Conservation (phyloP, 2,888 invertebrate species). For the Apamea epomidion region DNA sequence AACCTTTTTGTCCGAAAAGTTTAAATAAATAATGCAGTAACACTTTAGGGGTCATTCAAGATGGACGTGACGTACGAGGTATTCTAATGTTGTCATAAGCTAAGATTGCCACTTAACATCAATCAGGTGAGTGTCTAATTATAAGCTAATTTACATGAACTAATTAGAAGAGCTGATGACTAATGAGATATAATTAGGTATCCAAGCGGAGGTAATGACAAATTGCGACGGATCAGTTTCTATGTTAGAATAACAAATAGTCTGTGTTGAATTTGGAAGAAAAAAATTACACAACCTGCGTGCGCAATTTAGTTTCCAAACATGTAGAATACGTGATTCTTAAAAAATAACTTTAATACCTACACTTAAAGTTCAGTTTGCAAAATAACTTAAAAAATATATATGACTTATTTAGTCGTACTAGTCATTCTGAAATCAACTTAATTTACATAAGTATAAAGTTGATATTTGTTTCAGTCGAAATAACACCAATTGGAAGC, state of each 20-base stretch:
- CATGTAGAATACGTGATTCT: too few relatives aligned
- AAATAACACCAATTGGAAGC: too few relatives aligned
- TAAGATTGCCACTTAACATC: constrained; percentile 14
- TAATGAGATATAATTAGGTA: constrained; percentile 31
- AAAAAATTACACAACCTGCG: neutral
- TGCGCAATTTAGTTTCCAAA: too few relatives aligned
- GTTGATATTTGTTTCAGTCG: too few relatives aligned
- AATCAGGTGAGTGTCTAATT: constrained; percentile 39
- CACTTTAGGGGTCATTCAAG: neutral
- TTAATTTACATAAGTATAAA: too few relatives aligned
- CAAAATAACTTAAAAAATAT: too few relatives aligned
- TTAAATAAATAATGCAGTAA: neutral
- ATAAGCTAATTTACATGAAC: constrained; percentile 29
- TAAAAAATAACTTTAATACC: too few relatives aligned
- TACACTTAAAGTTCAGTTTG: too few relatives aligned
- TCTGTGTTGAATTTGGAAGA: neutral
- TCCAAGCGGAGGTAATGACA: constrained; percentile 19
- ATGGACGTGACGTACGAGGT: neutral
- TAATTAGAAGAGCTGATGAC: constrained; percentile 44
- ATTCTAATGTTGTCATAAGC: neutral
- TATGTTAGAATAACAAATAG: neutral
- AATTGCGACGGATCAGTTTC: constrained; percentile 17
- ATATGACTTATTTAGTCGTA: too few relatives aligned
- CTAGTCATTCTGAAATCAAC: too few relatives aligned
- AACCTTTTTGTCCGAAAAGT: too few relatives aligned